These are phyloP conservation scores for Drosophila borborema DNA, from an alignment of 2,888 invertebrate species.

Conservation along the genomic window DNA sequence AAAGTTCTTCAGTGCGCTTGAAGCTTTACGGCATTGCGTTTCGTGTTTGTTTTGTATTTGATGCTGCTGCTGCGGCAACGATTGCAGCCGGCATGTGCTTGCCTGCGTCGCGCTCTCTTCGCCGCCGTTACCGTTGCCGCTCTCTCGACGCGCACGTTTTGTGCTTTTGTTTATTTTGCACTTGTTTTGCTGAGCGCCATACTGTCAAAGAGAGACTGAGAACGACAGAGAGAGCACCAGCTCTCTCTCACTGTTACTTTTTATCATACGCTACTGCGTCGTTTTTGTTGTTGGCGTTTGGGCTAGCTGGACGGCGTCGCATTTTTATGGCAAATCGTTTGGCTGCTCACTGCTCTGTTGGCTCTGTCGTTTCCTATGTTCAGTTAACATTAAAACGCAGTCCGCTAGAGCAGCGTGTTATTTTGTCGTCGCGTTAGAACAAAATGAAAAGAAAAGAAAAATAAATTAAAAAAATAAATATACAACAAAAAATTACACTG, in stretches of 20 bases:
- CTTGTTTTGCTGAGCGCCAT: conserved; percentile 39
- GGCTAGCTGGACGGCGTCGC: conserved; percentile 53
- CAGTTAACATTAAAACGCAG: conserved; percentile 78
- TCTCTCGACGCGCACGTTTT: conserved; percentile 49
- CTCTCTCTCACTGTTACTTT: conserved; percentile 45
- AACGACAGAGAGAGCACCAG: conserved; percentile 1
- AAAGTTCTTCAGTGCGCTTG: conserved; percentile 46
- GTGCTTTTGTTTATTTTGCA: conserved; percentile 72
- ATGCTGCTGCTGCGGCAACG: conserved; percentile 23
- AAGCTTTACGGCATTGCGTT: conserved; percentile 50
- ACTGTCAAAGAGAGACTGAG: neutral
- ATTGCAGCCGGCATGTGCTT: conserved; percentile 49
- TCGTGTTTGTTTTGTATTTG: conserved; percentile 46
- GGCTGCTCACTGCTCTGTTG: conserved; percentile 19
- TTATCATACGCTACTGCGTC: conserved; percentile 56
- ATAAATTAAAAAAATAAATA: conserved; percentile 23
- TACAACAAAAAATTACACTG: conserved; percentile 7
- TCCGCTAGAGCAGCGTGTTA: conserved; percentile 64
- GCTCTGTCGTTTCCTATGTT: conserved; percentile 53
- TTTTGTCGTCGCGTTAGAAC: conserved; percentile 57
- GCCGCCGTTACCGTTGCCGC: conserved; percentile 2
- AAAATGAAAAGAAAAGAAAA: conserved; percentile 21
- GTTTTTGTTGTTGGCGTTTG: conserved; percentile 50
- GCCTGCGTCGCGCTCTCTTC: conserved; percentile 13
- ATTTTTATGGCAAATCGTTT: conserved; percentile 70